Evolutionary conservation across 2,797 vertebrate genomes (phyloP), one percentile per base, ranked within the genome.

Genomic region (Tympanoctomys barrerae): DNA sequence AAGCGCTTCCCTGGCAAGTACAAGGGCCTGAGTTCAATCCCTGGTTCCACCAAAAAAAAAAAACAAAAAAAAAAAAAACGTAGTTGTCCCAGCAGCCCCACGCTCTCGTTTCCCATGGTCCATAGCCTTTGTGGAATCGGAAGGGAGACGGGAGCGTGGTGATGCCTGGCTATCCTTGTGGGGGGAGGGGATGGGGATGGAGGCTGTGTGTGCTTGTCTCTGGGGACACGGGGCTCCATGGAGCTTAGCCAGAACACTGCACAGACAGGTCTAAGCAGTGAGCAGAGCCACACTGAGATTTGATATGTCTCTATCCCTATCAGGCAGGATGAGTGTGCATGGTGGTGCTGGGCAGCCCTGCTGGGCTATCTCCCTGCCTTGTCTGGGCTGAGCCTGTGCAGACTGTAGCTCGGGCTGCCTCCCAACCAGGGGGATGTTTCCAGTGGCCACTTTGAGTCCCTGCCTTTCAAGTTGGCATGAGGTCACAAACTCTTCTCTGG

Each of bases 1-100:
- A n/a, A n/a, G n/a, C n/a, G n/a, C n/a, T 39, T 39, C 39, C 39
- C 39, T 39, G 39, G 39, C 39, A 39, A 39, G 39, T 39, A 4
- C 39, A 39, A 39, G 39, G 39, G 39, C 39, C 39, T 39, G 4
- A 39, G 39, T 39, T 39, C 39, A 39, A 39, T 39, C 39, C 39
- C 39, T 39, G 39, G 39, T 39, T 39, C 39, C 39, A 39, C 39
- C 39, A 39, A 39, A 39, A 39, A 39, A 39, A 39, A 39, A 39
- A 39, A 39, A 39, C 2, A 39, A 39, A 39, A 39, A 39, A 39
- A 39, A 39, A 39, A 39, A 4, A 39, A 39, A 2, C 99, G 99
- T 99, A 99, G 99, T 99, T 95, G 98, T 19, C 97, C 54, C 36
- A 1, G 28, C 3, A 26, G 22, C 9, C 5, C 42, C 26, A 18